Conservation (phyloP, 2,888 invertebrate species). For the Epirrita christyi region DNA sequence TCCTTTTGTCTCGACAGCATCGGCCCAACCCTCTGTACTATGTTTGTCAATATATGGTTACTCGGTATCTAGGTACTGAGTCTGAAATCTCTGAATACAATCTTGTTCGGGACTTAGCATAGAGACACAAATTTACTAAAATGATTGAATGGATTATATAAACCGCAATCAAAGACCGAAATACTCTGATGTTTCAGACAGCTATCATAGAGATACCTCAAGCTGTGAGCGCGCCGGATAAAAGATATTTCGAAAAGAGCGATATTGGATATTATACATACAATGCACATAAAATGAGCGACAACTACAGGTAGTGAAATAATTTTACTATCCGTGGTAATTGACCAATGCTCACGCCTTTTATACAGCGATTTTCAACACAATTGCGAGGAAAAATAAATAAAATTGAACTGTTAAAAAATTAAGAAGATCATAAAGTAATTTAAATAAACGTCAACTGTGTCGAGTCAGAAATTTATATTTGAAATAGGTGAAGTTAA, state of each 20-base stretch:
- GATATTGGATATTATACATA: too few relatives aligned
- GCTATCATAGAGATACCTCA: not conserved
- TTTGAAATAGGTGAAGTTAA: too few relatives aligned
- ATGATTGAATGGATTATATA: not conserved
- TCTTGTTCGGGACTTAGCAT: slow-evolving; percentile 18
- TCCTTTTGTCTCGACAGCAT: slow-evolving; percentile 64
- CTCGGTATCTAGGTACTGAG: slow-evolving; percentile 16
- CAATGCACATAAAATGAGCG: too few relatives aligned
- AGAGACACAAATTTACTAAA: slow-evolving; percentile 1
- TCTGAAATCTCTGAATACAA: slow-evolving; percentile 18
- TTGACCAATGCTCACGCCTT: too few relatives aligned
- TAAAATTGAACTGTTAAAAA: too few relatives aligned
- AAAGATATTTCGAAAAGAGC: not conserved
- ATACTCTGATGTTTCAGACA: not conserved
- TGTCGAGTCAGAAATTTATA: not conserved
- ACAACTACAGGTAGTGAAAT: too few relatives aligned
- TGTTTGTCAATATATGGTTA: slow-evolving; percentile 60
- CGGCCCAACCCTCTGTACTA: slow-evolving; percentile 47
- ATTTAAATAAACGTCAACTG: too few relatives aligned
- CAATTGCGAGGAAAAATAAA: too few relatives aligned
- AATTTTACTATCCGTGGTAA: too few relatives aligned
- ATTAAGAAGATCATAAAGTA: too few relatives aligned
- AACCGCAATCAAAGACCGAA: not conserved
- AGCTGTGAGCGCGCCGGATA: not conserved
- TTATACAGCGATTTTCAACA: too few relatives aligned